These are phyloP conservation scores for Drosophila ohnishii DNA, from an alignment of 1,140 invertebrate species.

Conservation along the genomic window DNA sequence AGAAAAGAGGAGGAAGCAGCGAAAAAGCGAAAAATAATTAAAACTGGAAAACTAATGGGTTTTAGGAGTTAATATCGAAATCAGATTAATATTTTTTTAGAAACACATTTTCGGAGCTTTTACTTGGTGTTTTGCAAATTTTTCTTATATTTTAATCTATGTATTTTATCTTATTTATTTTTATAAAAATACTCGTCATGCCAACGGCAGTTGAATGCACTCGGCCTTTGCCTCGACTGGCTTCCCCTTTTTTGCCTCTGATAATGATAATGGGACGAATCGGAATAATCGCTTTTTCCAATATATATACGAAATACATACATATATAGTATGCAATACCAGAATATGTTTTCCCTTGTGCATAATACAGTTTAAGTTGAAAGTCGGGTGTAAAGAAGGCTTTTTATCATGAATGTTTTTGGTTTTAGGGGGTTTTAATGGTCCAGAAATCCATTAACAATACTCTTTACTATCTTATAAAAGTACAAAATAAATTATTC, in stretches of 20 bases:
- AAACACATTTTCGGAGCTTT: not conserved
- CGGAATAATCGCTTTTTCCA: conserved; percentile 20
- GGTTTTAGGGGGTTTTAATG: no score
- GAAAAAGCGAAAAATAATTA: conserved; percentile 32
- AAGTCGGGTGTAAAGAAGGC: not conserved
- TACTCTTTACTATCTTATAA: not conserved
- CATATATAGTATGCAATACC: not conserved
- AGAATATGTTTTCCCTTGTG: conserved; percentile 2
- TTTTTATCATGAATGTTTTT: no score
- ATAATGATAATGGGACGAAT: conserved; percentile 47
- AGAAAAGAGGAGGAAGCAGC: conserved; percentile 31
- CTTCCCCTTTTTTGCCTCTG: conserved; percentile 32
- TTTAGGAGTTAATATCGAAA: not conserved
- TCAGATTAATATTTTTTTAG: not conserved
- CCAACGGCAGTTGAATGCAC: conserved; percentile 70
- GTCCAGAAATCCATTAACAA: not conserved
- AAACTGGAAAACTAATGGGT: conserved; percentile 27
- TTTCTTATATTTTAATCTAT: not conserved
- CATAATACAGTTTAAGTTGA: conserved; percentile 8
- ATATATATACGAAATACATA: not conserved
- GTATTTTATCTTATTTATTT: conserved; percentile 7
- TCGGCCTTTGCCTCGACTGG: conserved; percentile 34
- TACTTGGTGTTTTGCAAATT: not conserved
- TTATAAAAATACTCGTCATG: conserved; percentile 44
- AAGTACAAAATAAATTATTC: no score